These are phyloP conservation scores for Gobio gobio DNA, from an alignment of 2,113 vertebrate species.

Conservation along the genomic window DNA sequence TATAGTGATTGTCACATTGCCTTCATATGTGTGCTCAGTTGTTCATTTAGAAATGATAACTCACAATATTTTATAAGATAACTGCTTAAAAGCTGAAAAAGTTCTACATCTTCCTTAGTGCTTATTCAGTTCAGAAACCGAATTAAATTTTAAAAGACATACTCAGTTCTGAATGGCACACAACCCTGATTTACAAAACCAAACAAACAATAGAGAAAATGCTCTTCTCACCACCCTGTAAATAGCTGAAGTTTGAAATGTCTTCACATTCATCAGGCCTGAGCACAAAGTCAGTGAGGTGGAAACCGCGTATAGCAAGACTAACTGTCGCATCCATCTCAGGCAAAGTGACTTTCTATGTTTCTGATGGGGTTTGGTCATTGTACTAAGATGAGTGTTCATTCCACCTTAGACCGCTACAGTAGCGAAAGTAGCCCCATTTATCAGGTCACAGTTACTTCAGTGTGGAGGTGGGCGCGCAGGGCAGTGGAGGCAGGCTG, in stretches of 20 bases:
- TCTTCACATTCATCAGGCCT: not conserved
- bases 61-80: too few relatives aligned
- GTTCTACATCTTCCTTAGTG: too few relatives aligned
- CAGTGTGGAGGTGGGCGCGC: slow-evolving; percentile 49
- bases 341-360: slow-evolving; percentile 6
- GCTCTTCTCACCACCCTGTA: not conserved
- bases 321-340: slow-evolving; percentile 67
- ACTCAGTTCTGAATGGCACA: too few relatives aligned
- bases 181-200: not conserved
- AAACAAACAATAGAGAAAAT: not conserved
- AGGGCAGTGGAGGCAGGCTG: slow-evolving; percentile 34
- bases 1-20: too few relatives aligned
- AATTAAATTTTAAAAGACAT: too few relatives aligned
- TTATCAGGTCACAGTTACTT: slow-evolving; percentile 62
- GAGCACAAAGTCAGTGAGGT: slow-evolving; percentile 61
- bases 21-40: too few relatives aligned
- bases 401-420: slow-evolving; percentile 63
- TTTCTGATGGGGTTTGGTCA: slow-evolving; percentile 64
- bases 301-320: slow-evolving; percentile 68
- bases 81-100: too few relatives aligned
- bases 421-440: slow-evolving; percentile 64
- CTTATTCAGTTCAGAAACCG: too few relatives aligned
- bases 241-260: not conserved
- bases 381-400: slow-evolving; percentile 75
- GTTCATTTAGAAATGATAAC: too few relatives aligned